Conservation (phyloP, 2,888 invertebrate species). For the Nipponacmea schrenckii region DNA sequence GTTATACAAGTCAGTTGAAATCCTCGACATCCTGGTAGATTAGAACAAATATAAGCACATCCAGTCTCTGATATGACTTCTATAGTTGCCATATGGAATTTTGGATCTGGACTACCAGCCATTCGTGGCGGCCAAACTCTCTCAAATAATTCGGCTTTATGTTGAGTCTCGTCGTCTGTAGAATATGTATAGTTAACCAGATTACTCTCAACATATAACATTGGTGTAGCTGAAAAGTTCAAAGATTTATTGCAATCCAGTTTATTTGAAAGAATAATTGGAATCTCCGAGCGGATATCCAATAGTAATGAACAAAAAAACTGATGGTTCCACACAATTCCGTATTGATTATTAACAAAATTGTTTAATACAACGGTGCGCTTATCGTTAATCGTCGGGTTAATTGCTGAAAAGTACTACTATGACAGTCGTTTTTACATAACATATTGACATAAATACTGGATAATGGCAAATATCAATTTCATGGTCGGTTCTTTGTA, state of each 20-base stretch:
- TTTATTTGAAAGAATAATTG: not conserved
- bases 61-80: constrained; percentile 47
- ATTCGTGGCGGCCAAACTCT: constrained; percentile 49
- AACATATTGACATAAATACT: too few relatives aligned
- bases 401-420: too few relatives aligned
- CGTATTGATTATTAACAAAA: too few relatives aligned
- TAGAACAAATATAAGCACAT: constrained; percentile 51
- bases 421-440: too few relatives aligned
- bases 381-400: too few relatives aligned
- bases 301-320: too few relatives aligned
- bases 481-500: too few relatives aligned
- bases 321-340: too few relatives aligned
- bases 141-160: constrained; percentile 45
- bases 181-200: constrained; percentile 32
- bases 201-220: constrained; percentile 41
- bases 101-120: constrained; percentile 29
- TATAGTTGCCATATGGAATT: constrained; percentile 27
- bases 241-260: not conserved
- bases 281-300: not conserved
- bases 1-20: constrained; percentile 44
- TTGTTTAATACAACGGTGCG: too few relatives aligned
- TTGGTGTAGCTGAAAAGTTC: constrained; percentile 41
- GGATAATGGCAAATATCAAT: too few relatives aligned
- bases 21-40: constrained; percentile 43
- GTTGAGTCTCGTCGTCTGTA: constrained; percentile 18